These are phyloP conservation scores for Drosophila quadrilineata DNA, from an alignment of 1,140 invertebrate species.

Conservation along the genomic window DNA sequence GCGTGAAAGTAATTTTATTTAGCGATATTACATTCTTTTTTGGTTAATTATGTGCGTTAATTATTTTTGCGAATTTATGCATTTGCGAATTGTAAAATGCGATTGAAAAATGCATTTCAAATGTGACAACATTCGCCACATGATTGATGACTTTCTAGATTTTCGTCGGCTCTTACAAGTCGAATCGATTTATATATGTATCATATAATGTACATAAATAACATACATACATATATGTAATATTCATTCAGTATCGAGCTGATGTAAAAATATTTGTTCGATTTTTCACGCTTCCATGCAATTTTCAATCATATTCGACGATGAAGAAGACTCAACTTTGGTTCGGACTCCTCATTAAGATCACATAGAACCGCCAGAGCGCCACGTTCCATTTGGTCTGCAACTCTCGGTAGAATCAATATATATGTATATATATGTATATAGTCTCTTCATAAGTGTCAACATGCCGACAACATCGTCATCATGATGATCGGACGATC, in stretches of 20 bases:
- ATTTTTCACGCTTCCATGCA: conserved; percentile 77
- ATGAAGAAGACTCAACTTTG: conserved; percentile 31
- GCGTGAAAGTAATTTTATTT: conserved; percentile 58
- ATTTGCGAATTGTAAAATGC: conserved; percentile 66
- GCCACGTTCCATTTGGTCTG: conserved; percentile 66
- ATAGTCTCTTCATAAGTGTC: too few species aligned
- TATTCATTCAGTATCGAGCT: conserved; percentile 14
- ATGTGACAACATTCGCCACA: conserved; percentile 54
- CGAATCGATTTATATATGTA: conserved; percentile 1
- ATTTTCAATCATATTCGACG: conserved; percentile 58
- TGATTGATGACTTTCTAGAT: conserved; percentile 65
- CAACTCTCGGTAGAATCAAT: conserved; percentile 30
- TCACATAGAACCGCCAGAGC: conserved; percentile 56
- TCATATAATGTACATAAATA: conserved; percentile 32
- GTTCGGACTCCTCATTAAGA: conserved; percentile 60
- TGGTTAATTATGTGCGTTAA: conserved; percentile 25
- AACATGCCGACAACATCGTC: too few species aligned
- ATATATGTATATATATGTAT: too few species aligned
- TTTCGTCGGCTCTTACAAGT: conserved; percentile 1
- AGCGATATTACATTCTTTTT: conserved; percentile 41
- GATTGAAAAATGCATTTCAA: conserved; percentile 60
- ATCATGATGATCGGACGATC: too few species aligned
- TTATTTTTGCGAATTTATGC: conserved; percentile 59
- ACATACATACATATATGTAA: conserved; percentile 56
- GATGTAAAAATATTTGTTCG: conserved; percentile 59